Evolutionary conservation across 2,797 vertebrate genomes (phyloP), one percentile per base, ranked within the genome.

Genomic region (Streptopelia turtur): DNA sequence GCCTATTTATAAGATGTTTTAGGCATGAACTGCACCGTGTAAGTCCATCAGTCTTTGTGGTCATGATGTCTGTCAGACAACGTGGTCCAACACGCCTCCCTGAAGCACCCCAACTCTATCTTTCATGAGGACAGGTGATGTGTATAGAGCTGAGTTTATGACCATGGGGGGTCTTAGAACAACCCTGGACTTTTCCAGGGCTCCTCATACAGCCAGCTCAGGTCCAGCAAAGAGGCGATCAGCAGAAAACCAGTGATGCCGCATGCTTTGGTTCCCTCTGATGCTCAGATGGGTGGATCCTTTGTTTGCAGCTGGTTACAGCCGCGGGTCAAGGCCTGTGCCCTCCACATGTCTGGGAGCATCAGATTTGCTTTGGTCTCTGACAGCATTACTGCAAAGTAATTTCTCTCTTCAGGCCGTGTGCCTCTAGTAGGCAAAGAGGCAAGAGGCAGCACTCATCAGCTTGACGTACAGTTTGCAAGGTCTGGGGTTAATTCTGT

Each of bases 401-500:
- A 25, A 71, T 95, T 92, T 89, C 90, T 95, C 10, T 85, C 78
- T 55, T 74, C 0, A 2, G 59, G 74, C 70, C 6, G 1, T 13
- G 70, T 0, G 0, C 10, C 71, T 87, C n/a, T 3, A 12, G 71
- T 39, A 80, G 88, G 64, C 24, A n/a, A 65, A 90, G 91, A 83
- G 90, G 78, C 1, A 0, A 72, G 87, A 80, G 76, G 76, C 72
- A 89, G 83, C 4, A 56, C 66, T 55, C 63, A 45, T 93, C 74
- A 76, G 83, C 80, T 72, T 95, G 91, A 90, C 60, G 9, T 47
- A 55, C 56, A 74, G 68, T 80, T 80, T 93, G 91, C 27, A 24
- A 63, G 88, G 92, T 88, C 90, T 63, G 30, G 93, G 95, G 91
- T 96, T 95, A 96, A 93, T 93, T 96, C 81, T 85, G 77, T 41